Base-by-base conservation (phyloP, 64 coral and sea anemone genomes). In the Anthopleura sola region DNA sequence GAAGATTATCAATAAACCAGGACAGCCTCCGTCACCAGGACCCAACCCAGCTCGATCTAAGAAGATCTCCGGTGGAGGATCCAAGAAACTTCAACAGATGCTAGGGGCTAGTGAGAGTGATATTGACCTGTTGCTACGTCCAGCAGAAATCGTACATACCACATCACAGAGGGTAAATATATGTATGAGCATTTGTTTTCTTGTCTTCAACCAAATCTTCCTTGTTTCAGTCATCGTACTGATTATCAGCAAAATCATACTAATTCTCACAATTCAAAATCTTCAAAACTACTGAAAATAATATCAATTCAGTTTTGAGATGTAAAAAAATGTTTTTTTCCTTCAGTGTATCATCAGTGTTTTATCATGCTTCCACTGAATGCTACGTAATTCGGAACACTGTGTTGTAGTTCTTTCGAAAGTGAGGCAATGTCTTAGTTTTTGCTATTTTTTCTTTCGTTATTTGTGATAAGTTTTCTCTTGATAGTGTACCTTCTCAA, bases 91-190 rank as follows among this genome's bases (percentile, higher is more conserved):
- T 11, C 95, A 98, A 78, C 89, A 94, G 78, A 88, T 99, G 57
- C 68, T 99, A 75, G 97, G 97, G 34, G 97, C 97, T 36, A 99
- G 97, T 83, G 97, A 99, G 81, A 99, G 93, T 90, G 97, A 99
- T 28, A 99, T 99, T 49, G 97, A 99, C 46, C 82, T 99, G 68
- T 50, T 99, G 57, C 37, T 95, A 55, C 85, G 93, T 86, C 90
- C 97, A 10, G 93, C 90, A 18, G 92, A 98, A 54, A 93, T 94
- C 28, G 36, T 91, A 33, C 84, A 93, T 15, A 87, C 90, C n/a
- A 74, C 78, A 26, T 84, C 86, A 29, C 90, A 91, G 37, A 92
- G 53, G 46, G 89, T 95, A 84, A 37, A 80, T 85, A 55, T 49
- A 23, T 1, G 14, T 49, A 23, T 1, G 14, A 71, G 26, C 31